Conservation (phyloP, 2,888 invertebrate genomes). For the Metalampra italica region DNA sequence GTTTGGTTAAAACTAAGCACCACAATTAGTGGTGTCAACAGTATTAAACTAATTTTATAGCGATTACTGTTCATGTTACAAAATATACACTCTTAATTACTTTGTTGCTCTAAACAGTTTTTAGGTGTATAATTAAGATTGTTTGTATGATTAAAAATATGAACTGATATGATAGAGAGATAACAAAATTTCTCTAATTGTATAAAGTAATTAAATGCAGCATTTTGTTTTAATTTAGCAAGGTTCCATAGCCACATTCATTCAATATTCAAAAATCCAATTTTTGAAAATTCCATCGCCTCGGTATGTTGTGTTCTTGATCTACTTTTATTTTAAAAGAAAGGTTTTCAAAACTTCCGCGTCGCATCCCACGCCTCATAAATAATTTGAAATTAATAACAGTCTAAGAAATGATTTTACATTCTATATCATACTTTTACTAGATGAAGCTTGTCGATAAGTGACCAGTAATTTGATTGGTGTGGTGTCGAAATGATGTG, state of each 20-base stretch:
- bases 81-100: neutral
- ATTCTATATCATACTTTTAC: conserved; percentile 4
- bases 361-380: neutral
- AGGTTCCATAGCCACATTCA: too few species aligned
- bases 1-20: conserved; percentile 7
- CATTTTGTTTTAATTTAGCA: too few species aligned
- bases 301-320: neutral
- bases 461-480: conserved; percentile 11
- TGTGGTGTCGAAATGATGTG: conserved; percentile 11
- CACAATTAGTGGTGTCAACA: conserved; percentile 18
- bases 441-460: conserved; percentile 7
- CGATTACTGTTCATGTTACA: conserved; percentile 6
- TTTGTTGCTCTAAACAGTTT: neutral
- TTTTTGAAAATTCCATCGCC: too few species aligned
- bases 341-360: neutral
- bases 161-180: too few species aligned
- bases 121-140: too few species aligned
- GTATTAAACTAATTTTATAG: conserved; percentile 13
- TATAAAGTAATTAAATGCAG: too few species aligned
- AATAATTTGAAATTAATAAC: conserved; percentile 9
- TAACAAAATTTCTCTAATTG: too few species aligned
- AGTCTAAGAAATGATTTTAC: neutral
- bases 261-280: too few species aligned
- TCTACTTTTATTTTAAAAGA: neutral
- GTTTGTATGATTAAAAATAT: too few species aligned